A percentile compares a stretch with the other conserved stretches of the same genome.
phyloP scores from a whole-genome alignment of 2,888 invertebrate genomes.

The Crossocerus cetratus region DNA sequence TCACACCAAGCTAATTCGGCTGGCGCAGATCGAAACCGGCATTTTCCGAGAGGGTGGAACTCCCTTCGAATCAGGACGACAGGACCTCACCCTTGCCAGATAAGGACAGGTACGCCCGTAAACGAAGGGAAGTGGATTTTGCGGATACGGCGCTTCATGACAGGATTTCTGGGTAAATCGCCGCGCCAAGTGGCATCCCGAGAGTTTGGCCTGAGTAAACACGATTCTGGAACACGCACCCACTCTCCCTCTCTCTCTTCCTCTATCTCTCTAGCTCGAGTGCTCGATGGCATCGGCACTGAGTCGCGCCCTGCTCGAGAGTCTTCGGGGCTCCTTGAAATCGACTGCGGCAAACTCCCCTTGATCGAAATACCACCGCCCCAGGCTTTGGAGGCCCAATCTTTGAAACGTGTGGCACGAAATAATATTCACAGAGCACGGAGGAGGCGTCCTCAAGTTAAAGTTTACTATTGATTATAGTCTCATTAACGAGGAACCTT shows the following conservation, averaged over 20 bases:
- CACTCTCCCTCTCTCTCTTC: not conserved
- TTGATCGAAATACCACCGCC: too few species aligned
- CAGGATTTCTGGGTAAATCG: constrained; percentile 37
- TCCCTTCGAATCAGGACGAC: constrained; percentile 14
- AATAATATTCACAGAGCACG: too few species aligned
- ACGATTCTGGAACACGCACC: constrained; percentile 23
- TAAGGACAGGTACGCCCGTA: constrained; percentile 20
- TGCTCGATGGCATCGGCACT: not conserved
- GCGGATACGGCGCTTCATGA: constrained; percentile 33
- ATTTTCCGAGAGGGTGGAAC: constrained; percentile 32
- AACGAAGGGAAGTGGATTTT: constrained; percentile 38
- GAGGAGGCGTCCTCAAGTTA: too few species aligned
- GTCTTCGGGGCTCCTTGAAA: too few species aligned
- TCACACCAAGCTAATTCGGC: constrained; percentile 17
- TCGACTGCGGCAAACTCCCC: too few species aligned
- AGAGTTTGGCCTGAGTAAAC: constrained; percentile 42
- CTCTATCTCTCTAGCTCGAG: not conserved
- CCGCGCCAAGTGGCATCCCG: constrained; percentile 27
- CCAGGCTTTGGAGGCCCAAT: too few species aligned
- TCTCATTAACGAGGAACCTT: too few species aligned
- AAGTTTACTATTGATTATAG: too few species aligned
- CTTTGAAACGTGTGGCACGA: too few species aligned
- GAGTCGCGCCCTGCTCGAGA: too few species aligned
- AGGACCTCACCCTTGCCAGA: constrained; percentile 7
- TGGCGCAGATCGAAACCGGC: constrained; percentile 13